Evolutionary conservation across 2,113 vertebrate species (phyloP), one percentile per base, ranked within the genome.

Genomic region (Neodontobutis hainanensis): DNA sequence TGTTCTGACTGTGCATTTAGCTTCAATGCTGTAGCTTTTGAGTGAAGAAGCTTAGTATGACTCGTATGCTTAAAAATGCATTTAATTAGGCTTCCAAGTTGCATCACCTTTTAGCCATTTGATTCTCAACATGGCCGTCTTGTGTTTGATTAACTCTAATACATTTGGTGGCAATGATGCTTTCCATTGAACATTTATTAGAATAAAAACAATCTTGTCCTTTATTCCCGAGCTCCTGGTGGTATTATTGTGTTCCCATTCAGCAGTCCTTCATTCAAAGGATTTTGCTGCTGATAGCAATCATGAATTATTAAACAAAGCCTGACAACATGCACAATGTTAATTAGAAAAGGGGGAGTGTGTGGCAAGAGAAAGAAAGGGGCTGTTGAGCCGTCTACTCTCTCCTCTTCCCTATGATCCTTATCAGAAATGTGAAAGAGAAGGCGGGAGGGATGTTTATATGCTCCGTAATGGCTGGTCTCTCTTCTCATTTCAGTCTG

Each of bases 301-400:
- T 91, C 90, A 74, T 88, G 88, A 88, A 91, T 90, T 92, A 92
- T 89, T 90, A 90, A 91, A 89, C 88, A 89, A 88, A 89, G 83
- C 87, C 90, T 84, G 88, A 91, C 89, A 89, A 88, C 86, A 90
- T 78, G 88, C 87, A 69, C 89, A 83, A 75, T 87, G 91, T 89
- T 92, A 91, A 91, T 92, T 91, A 86, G 87, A 89, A 84, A 89
- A 78, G 81, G 66, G 68, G 74, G 69, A 40, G 74, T 53, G 81
- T 38, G 68, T 63, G 73, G 78, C 34, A 45, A 71, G 65, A 74
- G 72, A 85, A 69, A 76, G 62, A 80, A 82, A 76, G 78, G 61
- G 63, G 71, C 68, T 75, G 80, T 77, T 80, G 82, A 85, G 83
- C 67, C 84, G 85, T 87, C 78, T 68, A 43, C 76, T 87, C 76